A percentile compares a stretch with the other conserved stretches of the same genome.
Conservation (phyloP, 2,888 invertebrate genomes). For the Ferrisia virgata region DNA sequence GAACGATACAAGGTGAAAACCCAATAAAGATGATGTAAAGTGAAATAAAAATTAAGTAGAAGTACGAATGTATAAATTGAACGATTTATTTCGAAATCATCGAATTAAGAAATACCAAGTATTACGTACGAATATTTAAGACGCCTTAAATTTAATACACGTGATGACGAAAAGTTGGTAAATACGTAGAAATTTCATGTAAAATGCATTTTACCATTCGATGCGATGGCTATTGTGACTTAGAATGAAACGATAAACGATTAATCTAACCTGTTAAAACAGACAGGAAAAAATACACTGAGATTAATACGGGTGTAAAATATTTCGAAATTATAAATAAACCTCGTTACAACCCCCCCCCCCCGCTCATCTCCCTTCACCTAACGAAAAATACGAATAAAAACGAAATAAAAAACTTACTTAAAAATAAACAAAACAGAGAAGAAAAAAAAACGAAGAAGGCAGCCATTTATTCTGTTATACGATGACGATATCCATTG, state of each 20-base stretch:
- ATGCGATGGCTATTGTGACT: not conserved
- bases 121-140: not conserved
- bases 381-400: too few relatives aligned
- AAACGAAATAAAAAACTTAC: not conserved
- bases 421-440: not conserved
- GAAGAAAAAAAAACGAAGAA: too few relatives aligned
- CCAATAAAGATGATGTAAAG: not conserved
- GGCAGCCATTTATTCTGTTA: too few relatives aligned
- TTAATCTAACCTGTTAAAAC: not conserved
- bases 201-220: not conserved
- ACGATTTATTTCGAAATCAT: not conserved
- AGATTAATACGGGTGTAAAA: not conserved
- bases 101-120: not conserved
- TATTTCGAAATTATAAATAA: too few relatives aligned
- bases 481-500: constrained; percentile 8
- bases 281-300: not conserved
- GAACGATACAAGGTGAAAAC: not conserved
- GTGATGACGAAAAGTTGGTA: not conserved
- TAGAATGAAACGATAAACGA: not conserved
- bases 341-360: too few relatives aligned
- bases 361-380: too few relatives aligned
- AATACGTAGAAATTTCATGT: not conserved
- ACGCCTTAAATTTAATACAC: constrained; percentile 11
- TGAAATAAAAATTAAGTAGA: too few relatives aligned
- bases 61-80: not conserved